Conservation (phyloP, 2,113 vertebrate species). For the Lichenostomus cassidix region DNA sequence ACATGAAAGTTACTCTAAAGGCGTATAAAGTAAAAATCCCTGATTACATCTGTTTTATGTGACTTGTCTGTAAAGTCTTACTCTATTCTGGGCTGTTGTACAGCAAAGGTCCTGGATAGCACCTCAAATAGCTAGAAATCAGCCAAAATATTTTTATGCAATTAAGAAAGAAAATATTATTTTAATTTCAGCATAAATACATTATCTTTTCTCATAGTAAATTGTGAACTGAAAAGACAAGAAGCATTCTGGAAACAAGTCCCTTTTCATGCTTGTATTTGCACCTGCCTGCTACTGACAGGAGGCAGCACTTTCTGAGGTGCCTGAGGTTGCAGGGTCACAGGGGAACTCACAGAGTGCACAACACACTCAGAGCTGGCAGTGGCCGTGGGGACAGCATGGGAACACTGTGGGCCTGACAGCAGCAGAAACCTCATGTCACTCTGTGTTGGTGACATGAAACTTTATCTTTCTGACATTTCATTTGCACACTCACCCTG, state of each 20-base stretch:
- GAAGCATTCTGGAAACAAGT: background rate
- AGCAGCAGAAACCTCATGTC: rapidly evolving
- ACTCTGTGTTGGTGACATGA: background rate
- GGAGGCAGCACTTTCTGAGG: background rate
- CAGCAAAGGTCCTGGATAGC: background rate
- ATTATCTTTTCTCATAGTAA: background rate
- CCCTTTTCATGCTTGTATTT: background rate
- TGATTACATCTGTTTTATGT: background rate
- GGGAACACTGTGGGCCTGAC: background rate
- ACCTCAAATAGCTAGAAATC: background rate
- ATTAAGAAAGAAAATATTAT: background rate
- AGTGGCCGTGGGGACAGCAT: background rate
- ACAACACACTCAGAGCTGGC: background rate
- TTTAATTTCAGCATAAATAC: background rate
- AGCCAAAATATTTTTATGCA: background rate
- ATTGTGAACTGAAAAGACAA: background rate
- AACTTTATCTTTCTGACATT: no score
- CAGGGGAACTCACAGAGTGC: background rate
- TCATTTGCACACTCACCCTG: background rate
- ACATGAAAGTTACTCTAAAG: background rate
- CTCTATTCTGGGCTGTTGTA: background rate
- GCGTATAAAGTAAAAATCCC: background rate
- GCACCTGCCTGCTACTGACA: background rate
- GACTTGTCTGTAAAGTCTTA: background rate
- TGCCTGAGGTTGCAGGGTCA: background rate